phyloP scores from a whole-genome alignment of 2,113 vertebrate species.

The Apodemus sylvaticus region DNA sequence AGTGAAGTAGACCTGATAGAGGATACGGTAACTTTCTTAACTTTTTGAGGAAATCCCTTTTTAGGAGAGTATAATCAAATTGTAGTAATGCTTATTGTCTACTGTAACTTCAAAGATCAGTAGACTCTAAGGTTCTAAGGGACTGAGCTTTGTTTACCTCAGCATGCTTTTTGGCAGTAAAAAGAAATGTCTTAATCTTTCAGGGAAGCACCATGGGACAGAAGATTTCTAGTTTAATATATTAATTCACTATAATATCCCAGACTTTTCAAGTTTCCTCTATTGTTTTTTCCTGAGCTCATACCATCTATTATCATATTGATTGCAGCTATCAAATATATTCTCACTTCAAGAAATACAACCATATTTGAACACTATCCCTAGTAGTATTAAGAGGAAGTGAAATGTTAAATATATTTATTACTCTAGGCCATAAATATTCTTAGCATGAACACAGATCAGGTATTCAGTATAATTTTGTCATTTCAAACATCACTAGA shows the following conservation, averaged over 20 bases:
- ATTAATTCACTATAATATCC: neutral
- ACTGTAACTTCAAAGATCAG: neutral
- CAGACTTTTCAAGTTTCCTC: neutral
- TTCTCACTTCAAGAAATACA: neutral
- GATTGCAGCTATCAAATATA: neutral
- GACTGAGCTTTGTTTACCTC: neutral
- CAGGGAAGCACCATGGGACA: neutral
- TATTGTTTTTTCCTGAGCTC: neutral
- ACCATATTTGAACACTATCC: neutral
- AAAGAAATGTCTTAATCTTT: neutral
- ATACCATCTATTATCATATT: neutral
- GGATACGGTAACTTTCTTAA: neutral
- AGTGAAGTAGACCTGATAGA: neutral
- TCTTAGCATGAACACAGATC: neutral
- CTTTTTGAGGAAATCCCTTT: neutral
- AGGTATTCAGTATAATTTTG: neutral
- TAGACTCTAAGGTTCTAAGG: neutral
- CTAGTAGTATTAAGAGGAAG: neutral
- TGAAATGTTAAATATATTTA: neutral
- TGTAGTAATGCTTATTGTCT: neutral
- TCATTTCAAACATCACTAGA: neutral
- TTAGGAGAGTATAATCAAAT: neutral
- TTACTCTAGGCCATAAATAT: neutral
- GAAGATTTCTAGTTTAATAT: neutral
- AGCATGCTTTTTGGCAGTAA: neutral